Evolutionary conservation across 2,797 vertebrate genomes (phyloP).

Genomic region (Myotis daubentonii): DNA sequence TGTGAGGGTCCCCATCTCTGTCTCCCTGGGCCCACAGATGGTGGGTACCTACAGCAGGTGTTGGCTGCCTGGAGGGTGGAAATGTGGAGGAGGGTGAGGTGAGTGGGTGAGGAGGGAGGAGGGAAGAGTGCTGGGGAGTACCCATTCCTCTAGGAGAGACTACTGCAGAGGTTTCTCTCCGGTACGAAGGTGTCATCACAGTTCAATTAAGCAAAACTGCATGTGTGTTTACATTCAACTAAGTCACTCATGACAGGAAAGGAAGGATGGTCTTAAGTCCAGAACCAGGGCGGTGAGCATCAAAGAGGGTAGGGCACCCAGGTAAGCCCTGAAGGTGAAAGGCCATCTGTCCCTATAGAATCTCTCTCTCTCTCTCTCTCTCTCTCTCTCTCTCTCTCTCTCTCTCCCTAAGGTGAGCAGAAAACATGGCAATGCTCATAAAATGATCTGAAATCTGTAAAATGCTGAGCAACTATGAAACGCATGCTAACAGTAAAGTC

Average conservation of each 20-base stretch:
- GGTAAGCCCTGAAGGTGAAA: neutral
- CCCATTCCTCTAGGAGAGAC: neutral
- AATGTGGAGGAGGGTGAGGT: no score
- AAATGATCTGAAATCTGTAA: neutral
- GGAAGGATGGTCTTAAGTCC: rapidly evolving
- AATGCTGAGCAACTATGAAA: no score
- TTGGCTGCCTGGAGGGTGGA: neutral
- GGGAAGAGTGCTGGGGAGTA: rapidly evolving
- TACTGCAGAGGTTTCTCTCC: neutral
- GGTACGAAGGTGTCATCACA: neutral
- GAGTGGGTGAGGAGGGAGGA: rapidly evolving
- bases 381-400: no score
- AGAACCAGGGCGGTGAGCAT: rapidly evolving
- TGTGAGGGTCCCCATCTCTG: rapidly evolving
- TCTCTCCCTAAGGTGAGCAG: no score
- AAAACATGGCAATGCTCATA: rapidly evolving
- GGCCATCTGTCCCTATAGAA: no score
- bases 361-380: no score
- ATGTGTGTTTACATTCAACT: neutral
- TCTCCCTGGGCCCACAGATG: neutral
- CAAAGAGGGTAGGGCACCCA: neutral
- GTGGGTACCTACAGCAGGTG: rapidly evolving
- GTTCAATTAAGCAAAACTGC: neutral
- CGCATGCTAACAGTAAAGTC: rapidly evolving
- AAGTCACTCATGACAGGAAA: neutral